phyloP scores from a whole-genome alignment of 2,888 invertebrate species.

The Lochmaea crataegi region DNA sequence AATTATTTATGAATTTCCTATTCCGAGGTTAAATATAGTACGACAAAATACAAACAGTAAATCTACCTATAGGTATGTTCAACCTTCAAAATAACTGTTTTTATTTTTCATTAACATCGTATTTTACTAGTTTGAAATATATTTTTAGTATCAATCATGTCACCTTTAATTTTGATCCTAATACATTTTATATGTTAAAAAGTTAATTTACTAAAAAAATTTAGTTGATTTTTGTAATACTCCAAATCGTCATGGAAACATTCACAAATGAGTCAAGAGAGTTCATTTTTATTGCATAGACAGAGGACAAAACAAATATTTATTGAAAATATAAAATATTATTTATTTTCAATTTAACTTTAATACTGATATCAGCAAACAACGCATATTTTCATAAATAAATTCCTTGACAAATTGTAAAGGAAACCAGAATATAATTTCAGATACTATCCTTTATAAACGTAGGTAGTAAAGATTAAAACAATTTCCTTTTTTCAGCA shows the following conservation, averaged over 20 bases:
- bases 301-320: neutral
- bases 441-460: neutral
- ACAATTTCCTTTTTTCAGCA: neutral
- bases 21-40: neutral
- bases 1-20: neutral
- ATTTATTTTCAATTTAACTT: neutral
- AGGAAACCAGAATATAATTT: neutral
- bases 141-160: slow-evolving; percentile 1
- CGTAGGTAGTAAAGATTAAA: slow-evolving; percentile 2
- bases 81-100: slow-evolving; percentile 8
- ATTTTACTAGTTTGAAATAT: slow-evolving; percentile 10
- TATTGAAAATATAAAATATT: neutral
- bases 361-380: neutral
- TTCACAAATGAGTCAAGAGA: too few relatives aligned
- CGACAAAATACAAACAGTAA: neutral
- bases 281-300: too few relatives aligned
- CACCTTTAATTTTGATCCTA: neutral
- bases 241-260: too few relatives aligned
- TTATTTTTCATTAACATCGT: slow-evolving; percentile 1
- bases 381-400: neutral
- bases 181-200: neutral
- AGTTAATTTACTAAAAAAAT: neutral
- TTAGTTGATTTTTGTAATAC: too few relatives aligned
- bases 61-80: slow-evolving; percentile 13
- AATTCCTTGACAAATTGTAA: neutral